Evolutionary conservation across 1,140 invertebrate genomes (phyloP).

Genomic region (Zaprionus nigranus): DNA sequence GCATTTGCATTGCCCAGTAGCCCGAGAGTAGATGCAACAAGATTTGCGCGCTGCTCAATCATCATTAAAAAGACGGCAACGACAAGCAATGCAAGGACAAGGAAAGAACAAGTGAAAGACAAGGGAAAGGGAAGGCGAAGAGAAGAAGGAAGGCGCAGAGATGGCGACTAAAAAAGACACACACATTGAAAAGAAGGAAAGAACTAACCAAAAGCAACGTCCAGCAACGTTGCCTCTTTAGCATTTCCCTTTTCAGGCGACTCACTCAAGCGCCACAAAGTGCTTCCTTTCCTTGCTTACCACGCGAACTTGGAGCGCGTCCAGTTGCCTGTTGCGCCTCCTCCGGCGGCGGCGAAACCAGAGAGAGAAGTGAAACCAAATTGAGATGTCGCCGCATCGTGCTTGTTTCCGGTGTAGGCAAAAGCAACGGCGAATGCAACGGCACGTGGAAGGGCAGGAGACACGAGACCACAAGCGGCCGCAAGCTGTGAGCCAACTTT

Average conservation of each 20-base stretch:
- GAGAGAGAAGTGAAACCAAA: conserved; percentile 40
- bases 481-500: conserved; percentile 71
- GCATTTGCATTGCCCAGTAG: conserved; percentile 50
- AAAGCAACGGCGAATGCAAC: conserved; percentile 24
- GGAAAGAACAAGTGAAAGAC: background rate
- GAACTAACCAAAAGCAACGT: conserved; percentile 32
- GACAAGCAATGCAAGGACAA: conserved; percentile 1
- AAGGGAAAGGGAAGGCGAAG: background rate
- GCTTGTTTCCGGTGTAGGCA: conserved; percentile 53
- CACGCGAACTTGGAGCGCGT: too few relatives aligned
- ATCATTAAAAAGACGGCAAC: conserved; percentile 64
- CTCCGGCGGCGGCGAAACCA: background rate
- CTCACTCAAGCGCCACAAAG: conserved; percentile 75
- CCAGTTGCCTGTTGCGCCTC: conserved; percentile 30
- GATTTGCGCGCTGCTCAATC: conserved; percentile 69
- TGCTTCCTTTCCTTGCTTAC: conserved; percentile 55
- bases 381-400: conserved; percentile 67
- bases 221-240: conserved; percentile 48
- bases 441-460: background rate
- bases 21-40: conserved; percentile 65
- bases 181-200: conserved; percentile 21
- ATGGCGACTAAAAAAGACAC: background rate
- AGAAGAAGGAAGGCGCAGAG: background rate
- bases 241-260: conserved; percentile 63
- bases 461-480: conserved; percentile 16